Percentiles rank a stretch among this genome's conserved stretches.
Evolutionary conservation across 2,888 invertebrate genomes (phyloP).

Genomic region (Nemapogon koenigi): DNA sequence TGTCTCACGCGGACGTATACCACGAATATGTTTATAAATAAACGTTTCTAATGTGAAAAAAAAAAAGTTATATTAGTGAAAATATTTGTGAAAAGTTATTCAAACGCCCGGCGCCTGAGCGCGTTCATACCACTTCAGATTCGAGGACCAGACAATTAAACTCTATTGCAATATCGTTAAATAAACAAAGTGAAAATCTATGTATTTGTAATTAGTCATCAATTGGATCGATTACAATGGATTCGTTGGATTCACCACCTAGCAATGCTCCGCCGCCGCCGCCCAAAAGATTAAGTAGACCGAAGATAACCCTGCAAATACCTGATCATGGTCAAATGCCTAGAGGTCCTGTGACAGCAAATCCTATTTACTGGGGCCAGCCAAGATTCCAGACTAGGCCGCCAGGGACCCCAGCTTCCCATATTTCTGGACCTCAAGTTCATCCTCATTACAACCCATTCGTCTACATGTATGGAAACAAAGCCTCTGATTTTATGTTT

Average conservation of each 20-base stretch:
- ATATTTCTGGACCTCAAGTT: constrained; percentile 36
- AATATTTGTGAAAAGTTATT: constrained; percentile 17
- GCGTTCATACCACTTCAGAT: constrained; percentile 8
- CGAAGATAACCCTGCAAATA: constrained; percentile 59
- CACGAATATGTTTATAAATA: constrained; percentile 17
- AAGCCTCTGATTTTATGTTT: constrained; percentile 80
- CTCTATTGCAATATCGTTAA: neutral
- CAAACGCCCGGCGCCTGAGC: constrained; percentile 13
- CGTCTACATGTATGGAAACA: constrained; percentile 64
- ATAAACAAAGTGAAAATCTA: constrained; percentile 3
- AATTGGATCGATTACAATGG: constrained; percentile 23
- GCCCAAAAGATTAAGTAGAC: constrained; percentile 33
- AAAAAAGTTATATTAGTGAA: constrained; percentile 23
- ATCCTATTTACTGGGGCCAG: constrained; percentile 29
- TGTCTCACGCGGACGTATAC: constrained; percentile 42
- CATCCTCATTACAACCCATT: constrained; percentile 48
- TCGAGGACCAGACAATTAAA: constrained; percentile 7
- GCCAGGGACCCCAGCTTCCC: constrained; percentile 38
- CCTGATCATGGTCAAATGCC: constrained; percentile 31
- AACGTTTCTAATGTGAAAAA: constrained; percentile 19
- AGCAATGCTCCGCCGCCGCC: constrained; percentile 44
- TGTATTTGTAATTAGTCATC: neutral
- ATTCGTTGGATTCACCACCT: constrained; percentile 33
- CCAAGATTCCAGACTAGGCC: constrained; percentile 32
- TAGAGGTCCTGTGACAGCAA: constrained; percentile 27